Evolutionary conservation across 2,888 invertebrate species (phyloP).

Genomic region (Cacoxenus indagator): DNA sequence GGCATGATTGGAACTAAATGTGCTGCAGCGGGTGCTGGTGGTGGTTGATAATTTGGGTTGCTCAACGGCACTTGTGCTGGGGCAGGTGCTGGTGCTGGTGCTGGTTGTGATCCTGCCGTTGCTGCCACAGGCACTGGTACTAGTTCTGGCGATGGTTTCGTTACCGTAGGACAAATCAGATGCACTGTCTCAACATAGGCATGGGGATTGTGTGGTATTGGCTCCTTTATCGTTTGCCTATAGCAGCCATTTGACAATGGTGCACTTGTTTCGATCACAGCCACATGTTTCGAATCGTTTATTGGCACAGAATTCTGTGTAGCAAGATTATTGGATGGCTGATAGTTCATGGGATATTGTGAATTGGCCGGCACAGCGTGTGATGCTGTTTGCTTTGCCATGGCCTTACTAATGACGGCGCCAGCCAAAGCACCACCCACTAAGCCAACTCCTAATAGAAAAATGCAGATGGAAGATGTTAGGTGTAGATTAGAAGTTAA

Average conservation of each 20-base stretch:
- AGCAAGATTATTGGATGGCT: neutral
- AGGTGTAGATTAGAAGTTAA: neutral
- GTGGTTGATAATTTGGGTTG: constrained; percentile 15
- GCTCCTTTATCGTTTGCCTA: constrained; percentile 46
- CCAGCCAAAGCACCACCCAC: constrained; percentile 47
- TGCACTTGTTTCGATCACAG: constrained; percentile 38
- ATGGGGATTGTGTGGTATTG: constrained; percentile 34
- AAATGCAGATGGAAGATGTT: neutral
- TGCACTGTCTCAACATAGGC: constrained; percentile 47
- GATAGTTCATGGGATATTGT: constrained; percentile 8
- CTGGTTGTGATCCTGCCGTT: neutral
- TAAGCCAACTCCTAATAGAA: constrained; percentile 39
- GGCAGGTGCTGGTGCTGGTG: neutral
- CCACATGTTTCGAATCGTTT: constrained; percentile 20
- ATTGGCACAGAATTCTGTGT: constrained; percentile 15
- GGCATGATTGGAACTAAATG: neutral
- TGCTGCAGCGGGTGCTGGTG: neutral
- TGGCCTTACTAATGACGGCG: constrained; percentile 36
- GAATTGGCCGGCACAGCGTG: constrained; percentile 33
- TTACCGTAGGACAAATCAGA: constrained; percentile 45
- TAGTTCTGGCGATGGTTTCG: constrained; percentile 29
- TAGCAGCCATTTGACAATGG: constrained; percentile 48
- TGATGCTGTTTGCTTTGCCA: constrained; percentile 31
- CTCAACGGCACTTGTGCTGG: constrained; percentile 1
- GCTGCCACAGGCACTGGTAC: neutral